Base-by-base conservation (phyloP, 2,888 invertebrate species). In the Emmelina monodactyla region DNA sequence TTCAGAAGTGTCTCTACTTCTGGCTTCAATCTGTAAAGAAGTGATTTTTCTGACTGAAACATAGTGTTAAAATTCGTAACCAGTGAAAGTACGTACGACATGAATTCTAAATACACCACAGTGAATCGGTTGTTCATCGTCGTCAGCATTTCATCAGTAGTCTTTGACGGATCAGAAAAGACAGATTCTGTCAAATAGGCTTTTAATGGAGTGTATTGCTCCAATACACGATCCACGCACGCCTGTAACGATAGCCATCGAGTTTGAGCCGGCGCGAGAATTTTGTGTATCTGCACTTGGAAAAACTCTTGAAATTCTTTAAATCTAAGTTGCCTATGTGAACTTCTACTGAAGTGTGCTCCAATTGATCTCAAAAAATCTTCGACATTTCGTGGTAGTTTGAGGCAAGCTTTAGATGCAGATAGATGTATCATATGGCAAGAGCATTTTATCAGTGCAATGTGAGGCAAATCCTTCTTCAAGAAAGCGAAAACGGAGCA, bases 231-330 rank as follows among this genome's bases (percentile, higher is more conserved):
- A 37, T 57, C 51, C 3, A 59, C 53, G 44, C 53, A 58, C 9
- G 38, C 41, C 46, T 62, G 52, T 19, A 55, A 12, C n/a, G 55
- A 61, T 4, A 60, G 44, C 58, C 57, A 62, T 22, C 56, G 38
- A 19, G 57, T 59, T 25, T 34, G 35, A 13, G 42, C 37, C 25
- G 36, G 35, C 7, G 38, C 11, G 2, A 46, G 36, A 30, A 47
- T 60, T 51, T 55, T 51, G 33, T 61, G 55, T 2, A 58, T 50
- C 25, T 53, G 51, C 3, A 45, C 42, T 31, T 55, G 10, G 39
- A 58, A 59, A 40, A 56, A 56, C 28, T 40, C 31, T 45, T 61
- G 56, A 35, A 60, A 53, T 37, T 60, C 52, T 40, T 43, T 37
- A 22, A 56, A 48, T 39, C 46, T 46, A 38, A 34, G 13, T 41